A percentile compares a stretch with the other conserved stretches of the same genome.
phyloP scores from a whole-genome alignment of 2,113 vertebrate genomes.

The Recurvirostra avosetta region DNA sequence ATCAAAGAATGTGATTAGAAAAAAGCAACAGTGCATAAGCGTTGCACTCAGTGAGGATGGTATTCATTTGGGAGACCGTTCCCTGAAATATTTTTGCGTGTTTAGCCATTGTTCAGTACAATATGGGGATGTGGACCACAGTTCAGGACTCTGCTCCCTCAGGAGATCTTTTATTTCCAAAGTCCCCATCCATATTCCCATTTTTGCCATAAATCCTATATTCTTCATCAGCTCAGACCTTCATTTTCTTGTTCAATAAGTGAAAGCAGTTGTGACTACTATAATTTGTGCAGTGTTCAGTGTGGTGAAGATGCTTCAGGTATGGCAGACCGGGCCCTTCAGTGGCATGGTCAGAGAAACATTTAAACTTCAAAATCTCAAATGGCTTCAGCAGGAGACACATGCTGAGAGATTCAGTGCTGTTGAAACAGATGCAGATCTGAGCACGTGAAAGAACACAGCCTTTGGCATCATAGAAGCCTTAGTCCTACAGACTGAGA shows the following conservation, averaged over 20 bases:
- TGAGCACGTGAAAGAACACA: not conserved
- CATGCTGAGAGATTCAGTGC: not conserved
- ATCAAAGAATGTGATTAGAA: not conserved
- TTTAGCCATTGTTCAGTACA: not conserved
- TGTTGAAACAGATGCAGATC: not conserved
- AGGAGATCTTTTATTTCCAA: not conserved
- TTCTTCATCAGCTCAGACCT: not conserved
- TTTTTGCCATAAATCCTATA: not conserved
- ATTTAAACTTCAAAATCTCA: not conserved
- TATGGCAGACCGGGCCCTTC: not conserved
- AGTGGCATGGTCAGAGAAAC: accelerated
- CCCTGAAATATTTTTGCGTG: not conserved
- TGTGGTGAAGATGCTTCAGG: not conserved
- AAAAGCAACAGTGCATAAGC: not conserved
- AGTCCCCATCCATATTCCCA: not conserved
- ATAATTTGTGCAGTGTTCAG: not conserved
- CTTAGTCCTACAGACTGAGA: not conserved
- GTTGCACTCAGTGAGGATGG: not conserved
- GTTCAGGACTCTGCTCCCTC: not conserved
- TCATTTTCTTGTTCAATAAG: not conserved
- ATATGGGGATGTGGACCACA: not conserved
- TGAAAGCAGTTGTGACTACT: not conserved
- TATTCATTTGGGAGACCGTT: not conserved
- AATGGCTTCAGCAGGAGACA: not conserved
- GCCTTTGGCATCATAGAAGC: not conserved